phyloP scores from a whole-genome alignment of 2,888 invertebrate species.

The Ommatoiulus sabulosus region DNA sequence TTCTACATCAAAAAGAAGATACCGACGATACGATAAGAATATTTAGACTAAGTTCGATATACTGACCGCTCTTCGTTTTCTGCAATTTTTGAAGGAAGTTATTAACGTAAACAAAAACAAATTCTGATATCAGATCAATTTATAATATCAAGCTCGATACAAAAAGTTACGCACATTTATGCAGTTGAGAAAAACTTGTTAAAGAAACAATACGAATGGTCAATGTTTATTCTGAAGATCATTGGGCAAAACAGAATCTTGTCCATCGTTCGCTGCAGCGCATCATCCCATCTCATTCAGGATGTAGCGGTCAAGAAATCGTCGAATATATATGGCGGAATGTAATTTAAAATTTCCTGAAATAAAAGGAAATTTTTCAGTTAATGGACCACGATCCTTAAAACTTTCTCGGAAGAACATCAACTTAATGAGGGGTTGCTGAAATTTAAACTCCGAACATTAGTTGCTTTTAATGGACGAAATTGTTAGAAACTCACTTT shows the following conservation, averaged over 20 bases:
- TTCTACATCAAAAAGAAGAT: no score
- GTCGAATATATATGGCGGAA: conserved; percentile 59
- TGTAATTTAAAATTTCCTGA: conserved; percentile 58
- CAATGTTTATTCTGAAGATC: background rate
- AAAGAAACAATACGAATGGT: background rate
- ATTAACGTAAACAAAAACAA: no score
- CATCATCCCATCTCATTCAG: background rate
- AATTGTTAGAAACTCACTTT: conserved; percentile 39
- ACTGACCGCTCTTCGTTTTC: no score
- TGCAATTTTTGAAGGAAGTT: no score
- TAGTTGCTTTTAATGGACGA: background rate
- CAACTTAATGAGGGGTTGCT: no score
- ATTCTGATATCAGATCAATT: background rate
- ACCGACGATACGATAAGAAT: no score
- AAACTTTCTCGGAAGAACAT: no score
- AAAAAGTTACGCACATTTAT: background rate
- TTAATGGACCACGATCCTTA: background rate
- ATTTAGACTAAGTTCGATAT: no score
- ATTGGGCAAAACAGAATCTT: background rate
- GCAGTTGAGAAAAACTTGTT: background rate
- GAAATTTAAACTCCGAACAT: no score
- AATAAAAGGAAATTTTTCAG: conserved; percentile 10
- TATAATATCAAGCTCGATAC: background rate
- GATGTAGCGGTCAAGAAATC: conserved; percentile 54
- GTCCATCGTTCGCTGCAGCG: background rate